phyloP scores from a whole-genome alignment of 1,140 invertebrate genomes.

The Anthonomus grandis region DNA sequence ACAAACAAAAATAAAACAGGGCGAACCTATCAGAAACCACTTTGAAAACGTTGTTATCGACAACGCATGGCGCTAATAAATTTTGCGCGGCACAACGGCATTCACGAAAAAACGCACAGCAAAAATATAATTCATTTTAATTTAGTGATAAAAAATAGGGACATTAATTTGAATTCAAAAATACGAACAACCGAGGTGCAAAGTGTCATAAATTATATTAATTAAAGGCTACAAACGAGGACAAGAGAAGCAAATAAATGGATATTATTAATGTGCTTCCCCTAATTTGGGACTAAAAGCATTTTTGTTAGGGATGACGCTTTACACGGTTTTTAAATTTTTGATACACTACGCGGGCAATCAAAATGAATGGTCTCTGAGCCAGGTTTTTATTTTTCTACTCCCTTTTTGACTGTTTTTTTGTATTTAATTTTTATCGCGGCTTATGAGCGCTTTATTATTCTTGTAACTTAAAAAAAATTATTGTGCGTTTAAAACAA shows the following conservation, averaged over 20 bases:
- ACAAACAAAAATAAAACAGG: background rate
- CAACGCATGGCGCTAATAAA: slow-evolving; percentile 11
- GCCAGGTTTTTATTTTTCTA: slow-evolving; percentile 4
- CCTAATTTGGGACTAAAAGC: slow-evolving; percentile 27
- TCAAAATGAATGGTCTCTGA: slow-evolving; percentile 19
- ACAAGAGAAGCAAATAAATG: slow-evolving; percentile 21
- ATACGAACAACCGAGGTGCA: slow-evolving; percentile 14
- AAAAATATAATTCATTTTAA: slow-evolving; percentile 32
- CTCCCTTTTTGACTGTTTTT: slow-evolving; percentile 1
- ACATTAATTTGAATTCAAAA: slow-evolving; percentile 27
- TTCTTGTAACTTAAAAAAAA: no score
- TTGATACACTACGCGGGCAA: slow-evolving; percentile 22
- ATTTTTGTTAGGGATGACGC: slow-evolving; percentile 25
- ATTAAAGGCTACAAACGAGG: slow-evolving; percentile 27
- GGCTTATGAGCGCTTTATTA: no score
- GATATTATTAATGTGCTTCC: slow-evolving; percentile 22
- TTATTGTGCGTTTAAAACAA: no score
- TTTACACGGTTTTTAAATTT: slow-evolving; percentile 28
- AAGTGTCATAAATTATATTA: slow-evolving; percentile 34
- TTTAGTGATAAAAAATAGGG: slow-evolving; percentile 28
- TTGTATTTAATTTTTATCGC: no score
- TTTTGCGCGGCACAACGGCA: no score
- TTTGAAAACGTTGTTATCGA: slow-evolving; percentile 12
- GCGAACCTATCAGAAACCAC: slow-evolving; percentile 6
- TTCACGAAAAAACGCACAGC: slow-evolving; percentile 7